A percentile compares a stretch with the other conserved stretches of the same genome.
Evolutionary conservation across 2,113 vertebrate species (phyloP).

Genomic region (Boulengeromyrus knoepffleri): DNA sequence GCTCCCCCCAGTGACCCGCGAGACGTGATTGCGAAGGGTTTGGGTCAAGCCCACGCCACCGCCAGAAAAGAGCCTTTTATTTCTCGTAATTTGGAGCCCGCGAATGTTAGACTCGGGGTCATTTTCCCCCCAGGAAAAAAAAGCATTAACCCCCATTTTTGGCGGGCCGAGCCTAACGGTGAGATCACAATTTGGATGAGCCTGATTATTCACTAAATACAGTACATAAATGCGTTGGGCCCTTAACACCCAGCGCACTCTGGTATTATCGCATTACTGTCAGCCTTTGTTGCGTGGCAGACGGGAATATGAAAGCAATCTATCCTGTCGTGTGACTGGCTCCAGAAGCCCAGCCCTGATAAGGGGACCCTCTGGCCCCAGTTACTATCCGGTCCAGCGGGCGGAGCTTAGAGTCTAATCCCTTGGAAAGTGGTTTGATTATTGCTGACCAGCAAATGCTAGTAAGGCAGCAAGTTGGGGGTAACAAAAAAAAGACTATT

Average conservation of each 20-base stretch:
- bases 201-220: slow-evolving; percentile 83
- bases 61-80: background rate
- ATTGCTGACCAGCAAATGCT: slow-evolving; percentile 93
- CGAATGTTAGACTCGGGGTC: slow-evolving; percentile 8
- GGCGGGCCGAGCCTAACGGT: slow-evolving; percentile 79
- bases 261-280: slow-evolving; percentile 80
- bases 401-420: slow-evolving; percentile 91
- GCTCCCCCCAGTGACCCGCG: slow-evolving; percentile 27
- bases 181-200: slow-evolving; percentile 88
- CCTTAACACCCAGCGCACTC: slow-evolving; percentile 80
- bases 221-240: slow-evolving; percentile 86
- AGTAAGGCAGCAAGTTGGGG: slow-evolving; percentile 39
- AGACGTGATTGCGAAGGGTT: background rate
- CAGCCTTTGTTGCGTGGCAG: slow-evolving; percentile 89
- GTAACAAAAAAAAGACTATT: background rate
- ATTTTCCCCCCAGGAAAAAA: slow-evolving; percentile 44
- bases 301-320: slow-evolving; percentile 94
- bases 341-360: slow-evolving; percentile 91
- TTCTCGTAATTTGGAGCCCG: background rate
- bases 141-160: slow-evolving; percentile 82
- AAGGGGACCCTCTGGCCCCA: slow-evolving; percentile 89
- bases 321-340: slow-evolving; percentile 84
- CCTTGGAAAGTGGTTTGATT: slow-evolving; percentile 89
- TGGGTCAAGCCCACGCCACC: background rate
- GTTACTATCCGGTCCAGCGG: slow-evolving; percentile 86